Evolutionary conservation across 2,888 invertebrate genomes (phyloP).

Genomic region (Rhyacophila evoluta): DNA sequence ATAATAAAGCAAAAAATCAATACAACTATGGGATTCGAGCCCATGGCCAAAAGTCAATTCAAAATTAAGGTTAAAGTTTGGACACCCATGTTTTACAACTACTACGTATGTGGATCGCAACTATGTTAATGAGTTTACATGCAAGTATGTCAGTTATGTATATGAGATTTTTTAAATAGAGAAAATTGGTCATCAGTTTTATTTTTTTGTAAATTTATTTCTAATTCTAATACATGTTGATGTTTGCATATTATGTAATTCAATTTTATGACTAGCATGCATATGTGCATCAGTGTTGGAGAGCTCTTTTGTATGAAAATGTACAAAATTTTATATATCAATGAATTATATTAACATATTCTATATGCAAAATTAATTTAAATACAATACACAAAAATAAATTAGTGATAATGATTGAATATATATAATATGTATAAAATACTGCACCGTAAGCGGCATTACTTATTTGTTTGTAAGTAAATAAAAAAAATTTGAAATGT

Average conservation of each 20-base stretch:
- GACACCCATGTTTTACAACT: too few species aligned
- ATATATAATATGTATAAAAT: not conserved
- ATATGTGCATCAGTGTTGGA: not conserved
- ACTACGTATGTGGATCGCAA: too few species aligned
- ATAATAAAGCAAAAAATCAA: too few species aligned
- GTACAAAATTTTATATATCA: not conserved
- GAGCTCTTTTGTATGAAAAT: conserved; percentile 2
- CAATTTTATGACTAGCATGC: not conserved
- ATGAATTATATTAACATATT: not conserved
- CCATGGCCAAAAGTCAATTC: too few species aligned
- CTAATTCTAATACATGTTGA: not conserved
- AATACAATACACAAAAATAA: not conserved
- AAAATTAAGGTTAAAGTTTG: too few species aligned
- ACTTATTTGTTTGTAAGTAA: too few species aligned
- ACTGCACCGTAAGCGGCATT: too few species aligned
- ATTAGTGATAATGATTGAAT: not conserved
- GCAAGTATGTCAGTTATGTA: too few species aligned
- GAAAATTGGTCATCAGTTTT: not conserved
- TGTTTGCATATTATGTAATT: not conserved
- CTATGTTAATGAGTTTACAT: too few species aligned
- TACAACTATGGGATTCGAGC: too few species aligned
- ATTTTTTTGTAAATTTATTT: not conserved
- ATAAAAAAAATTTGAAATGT: too few species aligned
- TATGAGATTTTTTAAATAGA: not conserved
- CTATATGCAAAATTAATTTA: not conserved